Conservation (phyloP, 2,113 vertebrate species). For the Peromyscus californicus region DNA sequence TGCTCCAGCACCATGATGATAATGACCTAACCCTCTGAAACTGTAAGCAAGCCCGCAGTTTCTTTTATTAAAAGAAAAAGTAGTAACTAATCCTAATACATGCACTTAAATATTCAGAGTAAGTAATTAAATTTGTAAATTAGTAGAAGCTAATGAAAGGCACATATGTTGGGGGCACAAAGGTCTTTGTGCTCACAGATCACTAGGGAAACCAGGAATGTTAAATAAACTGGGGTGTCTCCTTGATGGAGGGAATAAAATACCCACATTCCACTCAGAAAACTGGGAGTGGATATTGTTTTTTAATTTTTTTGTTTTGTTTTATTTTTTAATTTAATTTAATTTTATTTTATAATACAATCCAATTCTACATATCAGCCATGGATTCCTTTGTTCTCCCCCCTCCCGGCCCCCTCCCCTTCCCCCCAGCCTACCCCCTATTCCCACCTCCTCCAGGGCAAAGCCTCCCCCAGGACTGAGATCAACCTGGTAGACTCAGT, state of each 20-base stretch:
- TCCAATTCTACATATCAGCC: too few relatives aligned
- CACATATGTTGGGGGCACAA: neutral
- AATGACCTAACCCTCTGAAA: neutral
- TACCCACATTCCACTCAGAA: neutral
- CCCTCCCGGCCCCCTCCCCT: too few relatives aligned
- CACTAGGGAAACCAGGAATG: neutral
- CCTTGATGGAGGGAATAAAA: neutral
- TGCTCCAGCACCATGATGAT: neutral
- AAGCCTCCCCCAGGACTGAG: too few relatives aligned
- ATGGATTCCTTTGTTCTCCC: too few relatives aligned
- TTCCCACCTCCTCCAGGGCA: too few relatives aligned
- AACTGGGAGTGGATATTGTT: too few relatives aligned
- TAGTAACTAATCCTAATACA: neutral
- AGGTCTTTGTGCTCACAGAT: neutral
- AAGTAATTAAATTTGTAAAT: constrained; percentile 23
- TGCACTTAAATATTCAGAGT: neutral
- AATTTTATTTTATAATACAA: too few relatives aligned
- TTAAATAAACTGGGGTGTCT: neutral
- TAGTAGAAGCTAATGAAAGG: neutral
- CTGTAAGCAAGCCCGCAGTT: neutral
- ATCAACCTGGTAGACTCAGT: too few relatives aligned
- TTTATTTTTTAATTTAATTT: too few relatives aligned
- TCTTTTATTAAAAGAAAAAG: neutral
- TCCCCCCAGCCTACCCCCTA: too few relatives aligned
- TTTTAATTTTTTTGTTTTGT: too few relatives aligned